Percentiles rank a stretch among this genome's conserved stretches.
Conservation (phyloP, 1,140 invertebrate genomes). For the Pectinophora gossypiella region DNA sequence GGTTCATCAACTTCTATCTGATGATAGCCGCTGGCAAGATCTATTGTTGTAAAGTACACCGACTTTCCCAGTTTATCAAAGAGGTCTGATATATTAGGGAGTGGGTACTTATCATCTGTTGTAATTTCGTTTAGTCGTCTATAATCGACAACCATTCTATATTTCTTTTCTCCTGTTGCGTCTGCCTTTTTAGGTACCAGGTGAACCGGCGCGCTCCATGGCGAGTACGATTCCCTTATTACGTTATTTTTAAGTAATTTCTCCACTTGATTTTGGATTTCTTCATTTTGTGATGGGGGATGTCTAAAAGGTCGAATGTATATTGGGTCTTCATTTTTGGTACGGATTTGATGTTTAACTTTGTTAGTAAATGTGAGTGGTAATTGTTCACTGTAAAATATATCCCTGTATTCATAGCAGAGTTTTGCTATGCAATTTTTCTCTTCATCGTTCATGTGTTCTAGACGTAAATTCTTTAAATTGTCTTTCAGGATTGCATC, state of each 20-base stretch:
- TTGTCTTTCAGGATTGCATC: too few species aligned
- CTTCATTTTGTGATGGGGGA: conserved; percentile 19
- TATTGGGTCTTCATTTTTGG: conserved; percentile 25
- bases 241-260: conserved; percentile 25
- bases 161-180: conserved; percentile 22
- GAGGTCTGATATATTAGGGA: conserved; percentile 63
- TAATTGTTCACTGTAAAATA: conserved; percentile 27
- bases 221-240: conserved; percentile 24
- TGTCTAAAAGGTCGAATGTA: conserved; percentile 26
- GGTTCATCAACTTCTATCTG: conserved; percentile 53
- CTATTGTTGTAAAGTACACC: conserved; percentile 33
- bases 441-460: conserved; percentile 31
- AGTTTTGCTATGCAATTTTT: conserved; percentile 19
- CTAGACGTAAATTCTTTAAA: not conserved
- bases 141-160: conserved; percentile 42
- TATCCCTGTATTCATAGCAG: conserved; percentile 26
- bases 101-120: conserved; percentile 59
- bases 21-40: conserved; percentile 55
- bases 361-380: conserved; percentile 31
- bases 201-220: conserved; percentile 30
- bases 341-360: conserved; percentile 29
- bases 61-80: conserved; percentile 44
- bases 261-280: conserved; percentile 30
- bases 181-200: conserved; percentile 31
- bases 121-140: conserved; percentile 41